Evolutionary conservation across 2,888 invertebrate species (phyloP).

Genomic region (Campoplex capitator): DNA sequence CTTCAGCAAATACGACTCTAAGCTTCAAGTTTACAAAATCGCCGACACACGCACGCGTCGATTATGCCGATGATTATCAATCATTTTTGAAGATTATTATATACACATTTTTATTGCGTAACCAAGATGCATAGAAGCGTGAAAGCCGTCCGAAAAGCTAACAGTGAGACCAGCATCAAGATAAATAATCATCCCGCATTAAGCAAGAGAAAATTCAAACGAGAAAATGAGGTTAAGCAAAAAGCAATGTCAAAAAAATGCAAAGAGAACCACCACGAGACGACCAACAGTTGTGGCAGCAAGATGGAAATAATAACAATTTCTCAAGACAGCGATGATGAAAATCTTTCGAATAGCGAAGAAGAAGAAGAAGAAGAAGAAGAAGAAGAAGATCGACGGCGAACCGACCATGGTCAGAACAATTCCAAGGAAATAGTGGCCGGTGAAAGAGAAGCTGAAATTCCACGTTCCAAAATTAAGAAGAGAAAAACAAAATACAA

Average conservation of each 20-base stretch:
- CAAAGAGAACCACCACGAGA: background rate
- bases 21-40: too few species aligned
- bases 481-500: slow-evolving; percentile 74
- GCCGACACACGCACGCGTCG: too few species aligned
- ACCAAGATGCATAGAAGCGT: background rate
- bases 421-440: background rate
- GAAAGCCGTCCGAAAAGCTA: background rate
- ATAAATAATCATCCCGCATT: background rate
- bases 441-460: slow-evolving; percentile 15
- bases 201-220: background rate
- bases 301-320: background rate
- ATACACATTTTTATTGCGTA: too few species aligned
- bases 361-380: slow-evolving; percentile 36
- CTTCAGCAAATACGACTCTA: too few species aligned
- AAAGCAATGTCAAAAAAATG: background rate
- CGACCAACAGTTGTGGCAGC: background rate
- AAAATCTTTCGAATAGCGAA: background rate
- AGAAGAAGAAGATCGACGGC: slow-evolving; percentile 32
- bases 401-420: slow-evolving; percentile 6
- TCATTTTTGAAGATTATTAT: too few species aligned
- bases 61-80: too few species aligned
- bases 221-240: slow-evolving; percentile 11
- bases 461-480: slow-evolving; percentile 35
- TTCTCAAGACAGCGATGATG: background rate
- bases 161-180: background rate